phyloP scores from a whole-genome alignment of 2,888 invertebrate species.

The Flexamia atlantica region DNA sequence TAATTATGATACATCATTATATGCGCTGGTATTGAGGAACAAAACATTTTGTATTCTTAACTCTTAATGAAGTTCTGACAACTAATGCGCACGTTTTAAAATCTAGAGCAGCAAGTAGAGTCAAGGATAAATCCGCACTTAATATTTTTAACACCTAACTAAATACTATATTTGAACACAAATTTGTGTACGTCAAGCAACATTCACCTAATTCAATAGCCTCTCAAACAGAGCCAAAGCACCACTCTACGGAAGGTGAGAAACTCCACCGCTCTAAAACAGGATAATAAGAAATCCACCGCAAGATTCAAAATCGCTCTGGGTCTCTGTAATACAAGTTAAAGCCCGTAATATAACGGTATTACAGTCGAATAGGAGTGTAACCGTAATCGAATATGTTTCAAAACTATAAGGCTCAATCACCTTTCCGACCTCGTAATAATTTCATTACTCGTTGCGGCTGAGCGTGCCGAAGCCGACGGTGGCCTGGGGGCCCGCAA shows the following conservation, averaged over 20 bases:
- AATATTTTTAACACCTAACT: too few relatives aligned
- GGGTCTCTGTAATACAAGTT: not conserved
- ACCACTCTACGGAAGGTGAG: not conserved
- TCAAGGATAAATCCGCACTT: too few relatives aligned
- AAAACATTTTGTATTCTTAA: too few relatives aligned
- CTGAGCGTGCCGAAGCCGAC: not conserved
- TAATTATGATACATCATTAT: too few relatives aligned
- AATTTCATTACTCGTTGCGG: conserved; percentile 4
- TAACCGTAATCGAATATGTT: conserved; percentile 22
- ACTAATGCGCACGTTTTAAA: too few relatives aligned
- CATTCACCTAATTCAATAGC: too few relatives aligned
- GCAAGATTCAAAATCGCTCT: conserved; percentile 4
- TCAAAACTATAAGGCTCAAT: conserved; percentile 16
- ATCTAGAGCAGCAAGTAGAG: too few relatives aligned
- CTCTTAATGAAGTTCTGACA: too few relatives aligned
- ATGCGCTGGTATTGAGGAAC: too few relatives aligned
- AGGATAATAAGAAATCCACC: not conserved
- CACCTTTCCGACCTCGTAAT: conserved; percentile 17
- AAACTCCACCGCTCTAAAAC: not conserved
- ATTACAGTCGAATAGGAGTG: not conserved
- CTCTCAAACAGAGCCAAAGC: too few relatives aligned
- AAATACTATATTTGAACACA: too few relatives aligned
- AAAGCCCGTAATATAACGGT: not conserved
- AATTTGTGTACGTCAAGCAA: too few relatives aligned
- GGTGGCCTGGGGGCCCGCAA: not conserved